Percentiles rank a stretch among this genome's conserved stretches.
phyloP scores from a whole-genome alignment of 1,140 invertebrate species.

The Cydia amplana region DNA sequence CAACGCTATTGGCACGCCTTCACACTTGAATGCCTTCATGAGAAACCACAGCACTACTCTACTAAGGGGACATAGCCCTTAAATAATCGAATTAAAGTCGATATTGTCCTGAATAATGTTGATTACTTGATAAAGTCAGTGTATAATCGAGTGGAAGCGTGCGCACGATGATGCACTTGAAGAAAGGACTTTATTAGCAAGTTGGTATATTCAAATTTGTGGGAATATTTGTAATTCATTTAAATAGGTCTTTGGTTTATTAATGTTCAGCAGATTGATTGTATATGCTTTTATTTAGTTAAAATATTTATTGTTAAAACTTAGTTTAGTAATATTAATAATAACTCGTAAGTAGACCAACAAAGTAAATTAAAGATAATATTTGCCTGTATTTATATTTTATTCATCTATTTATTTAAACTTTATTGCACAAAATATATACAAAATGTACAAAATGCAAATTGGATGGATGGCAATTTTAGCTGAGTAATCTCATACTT shows the following conservation, averaged over 20 bases:
- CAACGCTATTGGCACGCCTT: background rate
- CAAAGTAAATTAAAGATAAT: no score
- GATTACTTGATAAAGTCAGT: background rate
- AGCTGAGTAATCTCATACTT: no score
- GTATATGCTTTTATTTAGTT: no score
- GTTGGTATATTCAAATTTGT: constrained; percentile 4
- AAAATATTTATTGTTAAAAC: no score
- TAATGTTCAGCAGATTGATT: no score
- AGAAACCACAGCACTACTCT: background rate
- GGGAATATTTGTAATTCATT: background rate
- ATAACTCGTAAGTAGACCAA: no score
- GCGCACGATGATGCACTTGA: background rate
- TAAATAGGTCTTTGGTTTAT: background rate
- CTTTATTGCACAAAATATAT: no score
- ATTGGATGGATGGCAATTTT: no score
- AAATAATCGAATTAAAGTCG: background rate
- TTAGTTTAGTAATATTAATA: no score
- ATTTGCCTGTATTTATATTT: no score
- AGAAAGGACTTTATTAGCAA: constrained; percentile 6
- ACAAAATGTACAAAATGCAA: no score
- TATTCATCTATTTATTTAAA: no score
- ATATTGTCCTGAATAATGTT: background rate
- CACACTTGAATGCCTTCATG: background rate
- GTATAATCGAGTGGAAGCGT: background rate
- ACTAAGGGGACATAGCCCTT: background rate